Percentiles rank a stretch among this genome's conserved stretches.
Evolutionary conservation across 2,113 vertebrate species (phyloP).

Genomic region (Sclerurus mexicanus): DNA sequence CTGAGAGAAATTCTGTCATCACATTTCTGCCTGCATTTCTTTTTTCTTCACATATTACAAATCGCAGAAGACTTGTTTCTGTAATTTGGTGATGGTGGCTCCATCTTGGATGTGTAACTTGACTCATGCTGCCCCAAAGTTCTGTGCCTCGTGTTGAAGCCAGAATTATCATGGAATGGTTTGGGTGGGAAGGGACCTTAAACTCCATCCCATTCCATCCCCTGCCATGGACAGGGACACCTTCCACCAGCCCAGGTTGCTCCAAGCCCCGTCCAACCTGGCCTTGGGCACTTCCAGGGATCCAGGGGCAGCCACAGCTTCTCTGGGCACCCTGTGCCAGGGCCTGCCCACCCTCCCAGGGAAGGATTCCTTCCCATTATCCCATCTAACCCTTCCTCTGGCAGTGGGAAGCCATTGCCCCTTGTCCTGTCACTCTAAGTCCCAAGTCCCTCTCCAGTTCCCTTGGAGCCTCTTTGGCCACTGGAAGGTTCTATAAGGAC

Average conservation of each 20-base stretch:
- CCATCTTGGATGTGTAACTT: not conserved
- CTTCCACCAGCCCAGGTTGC: fast-evolving
- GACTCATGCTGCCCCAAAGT: not conserved
- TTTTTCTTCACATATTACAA: not conserved
- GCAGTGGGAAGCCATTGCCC: not conserved
- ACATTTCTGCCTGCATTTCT: not conserved
- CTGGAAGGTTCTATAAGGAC: not conserved
- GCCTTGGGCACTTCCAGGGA: not conserved
- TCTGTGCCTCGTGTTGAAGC: fast-evolving
- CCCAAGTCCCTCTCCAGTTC: not conserved
- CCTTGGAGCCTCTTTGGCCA: not conserved
- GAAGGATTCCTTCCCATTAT: not conserved
- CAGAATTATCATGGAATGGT: not conserved
- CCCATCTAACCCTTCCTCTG: not conserved
- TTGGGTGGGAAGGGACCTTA: not conserved
- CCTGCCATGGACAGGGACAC: not conserved
- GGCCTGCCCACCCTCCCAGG: fast-evolving
- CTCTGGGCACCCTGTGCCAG: not conserved
- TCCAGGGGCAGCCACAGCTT: not conserved
- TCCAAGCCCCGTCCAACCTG: not conserved
- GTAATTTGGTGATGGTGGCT: fast-evolving
- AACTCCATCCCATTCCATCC: not conserved
- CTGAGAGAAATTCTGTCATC: not conserved
- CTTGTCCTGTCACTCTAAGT: not conserved
- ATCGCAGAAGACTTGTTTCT: not conserved